phyloP scores from a whole-genome alignment of 2,797 vertebrate genomes.

The Pristis pectinata region DNA sequence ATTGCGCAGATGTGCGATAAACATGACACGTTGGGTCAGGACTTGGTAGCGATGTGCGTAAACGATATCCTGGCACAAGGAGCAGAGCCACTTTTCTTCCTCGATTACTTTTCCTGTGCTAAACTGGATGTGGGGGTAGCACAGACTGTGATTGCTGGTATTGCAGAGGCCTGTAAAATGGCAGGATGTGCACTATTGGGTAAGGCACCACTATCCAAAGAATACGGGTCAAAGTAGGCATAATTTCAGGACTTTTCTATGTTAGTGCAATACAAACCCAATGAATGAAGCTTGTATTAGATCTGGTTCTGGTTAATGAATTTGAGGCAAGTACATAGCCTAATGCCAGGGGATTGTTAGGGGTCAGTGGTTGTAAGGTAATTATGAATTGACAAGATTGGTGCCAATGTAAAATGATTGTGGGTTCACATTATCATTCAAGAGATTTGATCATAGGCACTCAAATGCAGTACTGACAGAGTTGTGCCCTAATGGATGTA shows the following conservation, averaged over 20 bases:
- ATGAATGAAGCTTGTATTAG: neutral
- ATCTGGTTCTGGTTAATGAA: neutral
- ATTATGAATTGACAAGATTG: neutral
- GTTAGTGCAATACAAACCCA: neutral
- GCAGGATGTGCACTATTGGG: conserved; percentile 87
- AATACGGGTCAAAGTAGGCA: neutral
- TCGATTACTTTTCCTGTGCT: conserved; percentile 95
- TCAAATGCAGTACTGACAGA: neutral
- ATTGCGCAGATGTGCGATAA: conserved; percentile 75
- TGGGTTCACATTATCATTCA: neutral
- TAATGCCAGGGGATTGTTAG: neutral
- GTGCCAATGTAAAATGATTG: neutral
- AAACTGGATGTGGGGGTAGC: conserved; percentile 69
- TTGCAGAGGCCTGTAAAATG: conserved; percentile 73
- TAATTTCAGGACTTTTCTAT: no score
- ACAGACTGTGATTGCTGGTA: conserved; percentile 68
- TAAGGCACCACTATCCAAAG: conserved; percentile 49
- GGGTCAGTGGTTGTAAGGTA: neutral
- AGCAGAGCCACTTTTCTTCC: conserved; percentile 92
- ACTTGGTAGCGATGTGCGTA: conserved; percentile 95
- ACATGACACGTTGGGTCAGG: conserved; percentile 79
- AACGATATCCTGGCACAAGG: conserved; percentile 94
- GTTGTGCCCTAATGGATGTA: no score
- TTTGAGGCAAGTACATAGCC: neutral
- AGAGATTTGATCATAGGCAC: neutral